Conservation (phyloP, 2,797 vertebrate species). For the Danio aesculapii region DNA sequence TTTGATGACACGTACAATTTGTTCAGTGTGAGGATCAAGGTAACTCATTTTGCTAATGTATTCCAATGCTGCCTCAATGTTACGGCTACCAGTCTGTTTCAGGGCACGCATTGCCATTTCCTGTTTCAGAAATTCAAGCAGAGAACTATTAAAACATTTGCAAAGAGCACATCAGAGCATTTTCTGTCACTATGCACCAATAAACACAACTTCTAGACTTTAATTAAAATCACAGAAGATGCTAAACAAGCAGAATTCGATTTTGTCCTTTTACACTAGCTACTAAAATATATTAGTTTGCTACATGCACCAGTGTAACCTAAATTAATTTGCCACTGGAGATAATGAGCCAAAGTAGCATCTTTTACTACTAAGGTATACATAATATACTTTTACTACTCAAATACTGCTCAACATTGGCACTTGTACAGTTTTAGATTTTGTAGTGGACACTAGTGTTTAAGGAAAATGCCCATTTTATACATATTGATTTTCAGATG, state of each 20-base stretch:
- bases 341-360: not conserved
- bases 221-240: no score
- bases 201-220: not conserved
- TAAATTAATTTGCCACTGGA: not conserved
- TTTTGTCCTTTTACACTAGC: not conserved
- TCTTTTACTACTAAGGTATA: not conserved
- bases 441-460: not conserved
- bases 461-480: not conserved
- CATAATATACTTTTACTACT: no score
- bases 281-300: not conserved
- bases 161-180: not conserved
- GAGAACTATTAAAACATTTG: constrained; percentile 5
- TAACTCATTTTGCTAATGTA: constrained; percentile 99
- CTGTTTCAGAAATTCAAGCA: constrained; percentile 68
- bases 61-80: constrained; percentile 95
- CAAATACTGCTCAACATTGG: no score
- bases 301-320: not conserved
- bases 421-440: not conserved
- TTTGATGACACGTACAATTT: constrained; percentile 97
- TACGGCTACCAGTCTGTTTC: constrained; percentile 97
- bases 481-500: not conserved
- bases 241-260: not conserved
- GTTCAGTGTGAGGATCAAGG: constrained; percentile 94
- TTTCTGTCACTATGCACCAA: not conserved
- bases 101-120: constrained; percentile 96